Conservation (phyloP, 2,888 invertebrate species). For the Lingula anatina region DNA sequence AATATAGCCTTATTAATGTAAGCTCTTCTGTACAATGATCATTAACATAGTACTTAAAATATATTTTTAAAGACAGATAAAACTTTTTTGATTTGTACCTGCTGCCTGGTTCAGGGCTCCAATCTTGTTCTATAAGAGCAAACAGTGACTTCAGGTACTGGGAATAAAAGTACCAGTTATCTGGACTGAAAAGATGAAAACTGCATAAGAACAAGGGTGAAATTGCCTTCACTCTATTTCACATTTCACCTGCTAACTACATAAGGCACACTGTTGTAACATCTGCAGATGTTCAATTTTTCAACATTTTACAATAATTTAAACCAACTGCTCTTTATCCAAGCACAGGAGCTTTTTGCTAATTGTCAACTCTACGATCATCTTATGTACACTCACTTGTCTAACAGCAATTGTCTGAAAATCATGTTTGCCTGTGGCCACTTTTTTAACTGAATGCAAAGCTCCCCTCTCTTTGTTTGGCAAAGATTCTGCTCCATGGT, state of each 20-base stretch:
- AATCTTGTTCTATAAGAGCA: slow-evolving; percentile 56
- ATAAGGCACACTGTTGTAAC: no score
- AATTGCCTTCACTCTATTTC: no score
- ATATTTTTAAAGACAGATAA: no score
- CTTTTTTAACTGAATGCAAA: slow-evolving; percentile 66
- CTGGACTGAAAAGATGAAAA: slow-evolving; percentile 28
- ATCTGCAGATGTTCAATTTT: no score
- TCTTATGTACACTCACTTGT: slow-evolving; percentile 59
- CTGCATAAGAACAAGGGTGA: no score
- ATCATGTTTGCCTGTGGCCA: slow-evolving; percentile 72
- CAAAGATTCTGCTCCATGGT: slow-evolving; percentile 62
- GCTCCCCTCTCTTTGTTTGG: slow-evolving; percentile 67
- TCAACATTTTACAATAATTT: no score
- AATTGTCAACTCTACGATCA: background rate
- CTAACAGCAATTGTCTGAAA: slow-evolving; percentile 68
- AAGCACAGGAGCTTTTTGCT: background rate
- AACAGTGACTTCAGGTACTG: slow-evolving; percentile 70
- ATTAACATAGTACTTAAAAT: no score
- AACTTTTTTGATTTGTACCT: no score
- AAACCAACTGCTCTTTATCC: background rate
- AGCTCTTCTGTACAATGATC: no score
- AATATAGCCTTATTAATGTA: no score
- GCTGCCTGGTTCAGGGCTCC: no score
- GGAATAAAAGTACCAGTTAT: slow-evolving; percentile 52
- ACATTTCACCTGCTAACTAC: no score